A percentile compares a stretch with the other conserved stretches of the same genome.
These are phyloP conservation scores for Axis porcinus DNA, from an alignment of 2,113 vertebrate species.

Conservation along the genomic window DNA sequence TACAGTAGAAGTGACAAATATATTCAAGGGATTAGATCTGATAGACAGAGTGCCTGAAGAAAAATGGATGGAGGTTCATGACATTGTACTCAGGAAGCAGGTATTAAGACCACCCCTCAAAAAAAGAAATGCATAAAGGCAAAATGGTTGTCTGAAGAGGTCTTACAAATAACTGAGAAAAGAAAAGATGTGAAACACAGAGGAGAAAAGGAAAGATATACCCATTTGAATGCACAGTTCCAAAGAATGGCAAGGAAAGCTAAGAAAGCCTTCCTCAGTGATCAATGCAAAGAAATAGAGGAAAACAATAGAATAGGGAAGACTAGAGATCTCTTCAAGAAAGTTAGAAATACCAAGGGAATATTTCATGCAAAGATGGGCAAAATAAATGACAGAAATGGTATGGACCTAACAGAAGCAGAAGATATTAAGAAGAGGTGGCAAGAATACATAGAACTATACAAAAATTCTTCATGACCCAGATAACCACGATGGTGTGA, in stretches of 20 bases:
- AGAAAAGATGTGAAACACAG: neutral
- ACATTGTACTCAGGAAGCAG: neutral
- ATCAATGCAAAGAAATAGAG: neutral
- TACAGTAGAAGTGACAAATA: neutral
- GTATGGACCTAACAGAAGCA: neutral
- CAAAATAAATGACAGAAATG: neutral
- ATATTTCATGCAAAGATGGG: neutral
- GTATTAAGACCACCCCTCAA: neutral
- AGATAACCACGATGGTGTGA: neutral
- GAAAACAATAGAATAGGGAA: neutral
- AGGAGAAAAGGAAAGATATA: neutral
- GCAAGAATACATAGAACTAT: neutral
- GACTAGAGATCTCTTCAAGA: neutral
- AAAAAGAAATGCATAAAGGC: neutral
- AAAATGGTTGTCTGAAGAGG: neutral
- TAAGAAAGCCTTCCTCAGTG: neutral
- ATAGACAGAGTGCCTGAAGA: neutral
- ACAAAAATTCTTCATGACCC: neutral
- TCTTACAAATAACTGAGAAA: neutral
- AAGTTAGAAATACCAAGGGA: neutral
- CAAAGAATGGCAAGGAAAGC: neutral
- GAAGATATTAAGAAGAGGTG: neutral
- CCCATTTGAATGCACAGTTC: neutral
- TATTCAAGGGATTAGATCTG: neutral
- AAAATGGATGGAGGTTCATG: fast-evolving